Evolutionary conservation across 1,140 invertebrate species (phyloP), one percentile per base, ranked within the genome.

Genomic region (Aphaenogaster floridana): DNA sequence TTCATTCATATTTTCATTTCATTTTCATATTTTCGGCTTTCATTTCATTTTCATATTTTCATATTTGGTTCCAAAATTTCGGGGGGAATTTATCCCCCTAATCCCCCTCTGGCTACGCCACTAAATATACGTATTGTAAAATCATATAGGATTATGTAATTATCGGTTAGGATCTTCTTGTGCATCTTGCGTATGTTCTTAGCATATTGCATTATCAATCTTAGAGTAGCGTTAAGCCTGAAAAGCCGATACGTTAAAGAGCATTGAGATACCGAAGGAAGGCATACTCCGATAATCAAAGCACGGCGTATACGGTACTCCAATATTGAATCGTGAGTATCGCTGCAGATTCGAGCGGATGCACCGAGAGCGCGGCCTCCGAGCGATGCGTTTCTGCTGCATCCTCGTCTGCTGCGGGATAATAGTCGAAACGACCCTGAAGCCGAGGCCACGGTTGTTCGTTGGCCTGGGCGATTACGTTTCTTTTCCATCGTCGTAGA

Each of bases 381-480:
- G 77, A 88, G 68, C 78, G 79, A 86, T 86, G 86, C 45, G 64
- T 76, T 86, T 84, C 77, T 86, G 66, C 86, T 72, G 78, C 86
- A 86, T 86, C 86, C 86, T 86, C 79, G 78, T 63, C 69, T 48
- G 84, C 89, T 66, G 90, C 89, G 81, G 91, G 91, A 92, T 93
- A 92, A 93, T 93, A 93, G 92, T 88, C 86, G 86, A 92, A 92
- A 90, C 89, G 92, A 92, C 92, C 92, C 92, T 92, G 92, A 93
- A 91, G 86, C 85, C 92, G 87, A 93, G 92, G 91, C 80, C 87
- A 87, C 79, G 71, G 86, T 92, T 92, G 90, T 92, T 71, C 88
- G 77, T 86, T 89, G 88, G 89, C 89, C 89, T 87, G 83, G 72
- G 42, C 90, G 84, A 76, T 91, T 84, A 86, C 69, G 77, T 86